Evolutionary conservation across 2,888 invertebrate genomes (phyloP), one percentile per base, ranked within the genome.

Genomic region (Harpalus rubripes): DNA sequence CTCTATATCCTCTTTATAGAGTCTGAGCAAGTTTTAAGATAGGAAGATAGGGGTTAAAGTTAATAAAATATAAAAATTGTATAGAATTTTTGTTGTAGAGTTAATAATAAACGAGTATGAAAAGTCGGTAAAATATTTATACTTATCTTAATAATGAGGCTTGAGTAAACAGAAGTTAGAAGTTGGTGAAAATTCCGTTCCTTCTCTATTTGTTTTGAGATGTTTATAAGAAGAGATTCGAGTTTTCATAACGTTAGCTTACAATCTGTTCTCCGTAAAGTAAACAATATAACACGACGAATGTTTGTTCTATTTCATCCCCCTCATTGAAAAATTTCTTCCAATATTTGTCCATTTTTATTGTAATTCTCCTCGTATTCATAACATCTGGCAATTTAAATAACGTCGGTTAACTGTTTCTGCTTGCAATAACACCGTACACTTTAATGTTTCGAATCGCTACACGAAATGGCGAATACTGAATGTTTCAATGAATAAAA

Each of bases 161-260:
- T 5, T 41, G 18, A 41, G 72, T 74, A 74, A 74, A 74, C 72
- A 74, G 41, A 10, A 6, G 15, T 44, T 12, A 44, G 72, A 7
- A 41, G 41, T 22, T 74, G 16, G 44, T 44, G 41, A 7, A 74
- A 74, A 74, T 74, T 74, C 26, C 12, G 44, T 12, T 74, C 72
- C 44, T 52, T 12, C 4, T 56, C 15, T 81, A 72, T 81, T 72
- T 81, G 58, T 81, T 68, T 68, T 72, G 22, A 52, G 56, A 56
- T 72, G 68, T 81, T 81, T 68, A 52, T 58, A 81, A 65, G 81
- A 80, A 39, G 22, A 65, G 52, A 81, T 81, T 72, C 56, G 61
- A 81, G 81, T 68, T 81, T 81, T 81, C 81, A 72, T 81, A 68
- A 81, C 81, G 72, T 68, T 72, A 81, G 72, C 81, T 81, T 68